A percentile compares a stretch with the other conserved stretches of the same genome.
Evolutionary conservation across 2,113 vertebrate species (phyloP).

Genomic region (Eretmochelys imbricata): DNA sequence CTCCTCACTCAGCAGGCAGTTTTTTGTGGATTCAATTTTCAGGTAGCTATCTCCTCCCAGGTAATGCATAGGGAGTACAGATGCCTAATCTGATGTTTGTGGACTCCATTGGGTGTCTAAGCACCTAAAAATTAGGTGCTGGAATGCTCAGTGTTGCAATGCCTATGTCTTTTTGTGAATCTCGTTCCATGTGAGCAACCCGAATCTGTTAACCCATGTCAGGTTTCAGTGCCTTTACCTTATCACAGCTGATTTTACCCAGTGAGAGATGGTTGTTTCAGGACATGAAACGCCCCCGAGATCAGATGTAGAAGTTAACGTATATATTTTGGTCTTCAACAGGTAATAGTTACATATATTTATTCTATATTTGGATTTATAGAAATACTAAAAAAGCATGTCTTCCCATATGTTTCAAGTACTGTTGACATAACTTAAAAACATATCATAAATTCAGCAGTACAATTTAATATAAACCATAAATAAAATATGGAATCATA

Average conservation of each 20-base stretch:
- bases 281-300: neutral
- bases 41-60: neutral
- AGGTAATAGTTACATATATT: neutral
- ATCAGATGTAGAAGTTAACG: neutral
- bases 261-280: neutral
- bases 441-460: neutral
- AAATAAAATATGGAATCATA: neutral
- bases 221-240: neutral
- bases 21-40: neutral
- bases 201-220: neutral
- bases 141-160: too few relatives aligned
- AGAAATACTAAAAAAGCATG: neutral
- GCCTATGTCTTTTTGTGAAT: too few relatives aligned
- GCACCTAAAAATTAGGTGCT: too few relatives aligned
- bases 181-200: accelerated
- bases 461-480: neutral
- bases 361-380: neutral
- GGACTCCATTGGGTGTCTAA: too few relatives aligned
- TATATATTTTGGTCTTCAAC: neutral
- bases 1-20: neutral
- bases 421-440: neutral
- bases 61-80: too few relatives aligned
- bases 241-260: neutral
- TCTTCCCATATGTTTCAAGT: too few relatives aligned
- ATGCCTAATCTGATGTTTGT: too few relatives aligned